Evolutionary conservation across 2,888 invertebrate species (phyloP), one percentile per base, ranked within the genome.

Genomic region (Oscheius sp.): DNA sequence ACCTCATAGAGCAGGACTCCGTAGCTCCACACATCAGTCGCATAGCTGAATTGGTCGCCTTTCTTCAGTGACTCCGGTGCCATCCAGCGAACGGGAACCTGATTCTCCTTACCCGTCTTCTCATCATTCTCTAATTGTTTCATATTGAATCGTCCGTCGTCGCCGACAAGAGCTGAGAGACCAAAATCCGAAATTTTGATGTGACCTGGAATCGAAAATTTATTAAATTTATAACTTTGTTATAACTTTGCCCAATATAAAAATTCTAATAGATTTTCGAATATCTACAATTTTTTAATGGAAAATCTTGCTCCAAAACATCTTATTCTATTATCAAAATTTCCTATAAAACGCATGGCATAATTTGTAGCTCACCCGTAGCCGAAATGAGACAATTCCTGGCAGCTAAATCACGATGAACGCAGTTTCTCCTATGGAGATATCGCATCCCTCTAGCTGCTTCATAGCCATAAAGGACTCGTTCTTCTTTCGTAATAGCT

Each of bases 341-440:
- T 9, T 36, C 9, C n/a, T 14, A 20, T 8, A 20, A 22, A 50
- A 5, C 14, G 36, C 24, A 3, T 6, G 20, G 17, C 32, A 47
- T 69, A 75, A 9, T 59, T 64, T 17, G 44, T 66, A 0, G 74
- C 73, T n/a, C n/a, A n/a, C n/a, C n/a, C n/a, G n/a, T n/a, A n/a
- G n/a, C n/a, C n/a, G n/a, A n/a, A 17, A 86, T 77, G 14, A 94
- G 89, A 84, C 93, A 93, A 86, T 94, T 94, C 63, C 93, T 89
- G 67, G 93, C 92, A 0, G 94, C 93, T 68, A 93, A 88, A 86
- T 94, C 93, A 45, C 93, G 89, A 86, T 93, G 93, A 0, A 93
- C 93, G 87, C 93, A 93, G 80, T 92, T 90, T 80, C 92, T 91
- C 0, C 91, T 90, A 0, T 93, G 92, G 20, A 93, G 89, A 85